Conservation (phyloP, 2,113 vertebrate genomes). For the Carollia perspicillata region DNA sequence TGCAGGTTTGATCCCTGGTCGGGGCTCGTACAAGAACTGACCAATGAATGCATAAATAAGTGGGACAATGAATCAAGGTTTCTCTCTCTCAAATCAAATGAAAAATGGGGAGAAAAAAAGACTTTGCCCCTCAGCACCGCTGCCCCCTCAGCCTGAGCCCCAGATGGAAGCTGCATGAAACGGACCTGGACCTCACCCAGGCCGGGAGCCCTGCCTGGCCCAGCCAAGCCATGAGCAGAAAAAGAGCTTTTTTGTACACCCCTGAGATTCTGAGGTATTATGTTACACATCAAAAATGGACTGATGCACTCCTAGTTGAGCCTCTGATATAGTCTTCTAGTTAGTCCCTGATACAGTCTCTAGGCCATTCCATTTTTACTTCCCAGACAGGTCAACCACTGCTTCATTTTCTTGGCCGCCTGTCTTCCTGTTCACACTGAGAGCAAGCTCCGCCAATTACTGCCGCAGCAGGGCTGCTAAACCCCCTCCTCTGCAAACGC, state of each 20-base stretch:
- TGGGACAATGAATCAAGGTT: too few species aligned
- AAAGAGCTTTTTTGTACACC: background rate
- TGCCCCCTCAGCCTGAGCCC: background rate
- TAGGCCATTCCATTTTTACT: background rate
- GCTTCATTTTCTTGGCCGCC: background rate
- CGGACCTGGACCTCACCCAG: background rate
- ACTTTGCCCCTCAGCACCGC: background rate
- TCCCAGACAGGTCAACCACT: background rate
- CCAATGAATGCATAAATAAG: too few species aligned
- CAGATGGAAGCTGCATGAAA: background rate
- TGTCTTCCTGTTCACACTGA: background rate
- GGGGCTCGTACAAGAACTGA: too few species aligned
- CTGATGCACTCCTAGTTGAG: background rate
- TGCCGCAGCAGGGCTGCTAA: background rate
- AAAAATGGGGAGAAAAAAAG: background rate
- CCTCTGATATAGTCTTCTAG: background rate
- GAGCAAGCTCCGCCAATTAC: background rate
- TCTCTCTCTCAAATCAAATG: too few species aligned
- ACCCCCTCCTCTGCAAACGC: background rate
- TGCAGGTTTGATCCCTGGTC: too few species aligned
- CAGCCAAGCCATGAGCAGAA: background rate
- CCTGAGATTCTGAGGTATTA: background rate
- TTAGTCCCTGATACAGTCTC: background rate
- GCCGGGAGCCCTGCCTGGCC: background rate
- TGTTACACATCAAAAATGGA: background rate